Evolutionary conservation across 2,113 vertebrate species (phyloP).

Genomic region (Piaya cayana): DNA sequence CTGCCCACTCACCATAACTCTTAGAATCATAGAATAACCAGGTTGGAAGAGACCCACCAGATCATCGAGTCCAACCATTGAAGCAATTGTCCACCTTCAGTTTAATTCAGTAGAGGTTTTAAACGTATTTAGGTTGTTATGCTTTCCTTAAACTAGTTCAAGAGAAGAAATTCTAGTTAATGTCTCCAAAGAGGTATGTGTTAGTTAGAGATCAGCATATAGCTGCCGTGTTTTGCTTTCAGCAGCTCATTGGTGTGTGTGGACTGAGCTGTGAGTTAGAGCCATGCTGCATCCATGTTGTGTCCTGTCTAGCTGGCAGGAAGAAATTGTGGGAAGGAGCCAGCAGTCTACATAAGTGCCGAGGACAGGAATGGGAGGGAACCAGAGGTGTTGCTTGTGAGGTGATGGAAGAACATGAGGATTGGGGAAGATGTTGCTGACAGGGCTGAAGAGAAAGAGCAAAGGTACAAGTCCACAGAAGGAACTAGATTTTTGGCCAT

Average conservation of each 20-base stretch:
- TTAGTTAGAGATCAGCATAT: not conserved
- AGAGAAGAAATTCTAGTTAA: not conserved
- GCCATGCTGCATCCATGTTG: accelerated
- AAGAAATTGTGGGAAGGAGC: not conserved
- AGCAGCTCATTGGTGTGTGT: not conserved
- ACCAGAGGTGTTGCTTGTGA: not conserved
- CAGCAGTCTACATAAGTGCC: not conserved
- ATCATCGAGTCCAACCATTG: no score
- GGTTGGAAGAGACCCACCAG: no score
- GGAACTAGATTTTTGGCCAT: not conserved
- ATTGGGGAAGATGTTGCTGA: not conserved
- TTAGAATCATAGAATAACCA: no score
- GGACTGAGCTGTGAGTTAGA: not conserved
- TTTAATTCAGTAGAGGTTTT: not conserved
- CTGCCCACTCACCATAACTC: not conserved
- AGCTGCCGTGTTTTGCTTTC: accelerated
- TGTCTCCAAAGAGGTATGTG: not conserved
- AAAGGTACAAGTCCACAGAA: not conserved
- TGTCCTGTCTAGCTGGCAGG: not conserved
- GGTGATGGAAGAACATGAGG: not conserved
- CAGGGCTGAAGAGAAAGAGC: not conserved
- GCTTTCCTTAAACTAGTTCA: not conserved
- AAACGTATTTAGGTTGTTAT: not conserved
- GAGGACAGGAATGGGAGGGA: not conserved
- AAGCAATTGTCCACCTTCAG: accelerated